Evolutionary conservation across 2,113 vertebrate species (phyloP).

Genomic region (Melanocharis versteri): DNA sequence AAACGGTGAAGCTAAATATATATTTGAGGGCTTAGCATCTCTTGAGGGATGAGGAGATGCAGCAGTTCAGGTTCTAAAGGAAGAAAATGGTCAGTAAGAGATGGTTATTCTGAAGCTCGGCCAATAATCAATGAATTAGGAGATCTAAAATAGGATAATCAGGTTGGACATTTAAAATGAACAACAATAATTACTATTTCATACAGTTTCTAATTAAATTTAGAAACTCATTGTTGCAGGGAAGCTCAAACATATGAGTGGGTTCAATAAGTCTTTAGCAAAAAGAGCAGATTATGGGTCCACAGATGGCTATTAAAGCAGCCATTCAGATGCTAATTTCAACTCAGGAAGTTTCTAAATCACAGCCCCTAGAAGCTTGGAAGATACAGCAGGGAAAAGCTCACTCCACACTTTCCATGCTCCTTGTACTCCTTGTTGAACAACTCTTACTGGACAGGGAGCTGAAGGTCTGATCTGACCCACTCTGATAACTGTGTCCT

Average conservation of each 20-base stretch:
- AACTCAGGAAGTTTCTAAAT: constrained; percentile 26
- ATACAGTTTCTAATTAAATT: constrained; percentile 33
- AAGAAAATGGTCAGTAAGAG: not conserved
- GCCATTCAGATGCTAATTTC: constrained; percentile 33
- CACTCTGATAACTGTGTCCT: not conserved
- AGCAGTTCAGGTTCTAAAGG: not conserved
- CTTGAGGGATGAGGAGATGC: not conserved
- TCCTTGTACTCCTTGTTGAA: not conserved
- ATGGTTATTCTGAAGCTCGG: not conserved
- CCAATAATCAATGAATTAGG: constrained; percentile 14
- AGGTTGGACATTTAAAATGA: constrained; percentile 11
- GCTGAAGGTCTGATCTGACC: not conserved
- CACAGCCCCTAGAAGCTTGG: not conserved
- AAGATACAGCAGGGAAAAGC: not conserved
- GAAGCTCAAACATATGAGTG: not conserved
- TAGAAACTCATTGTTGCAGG: not conserved
- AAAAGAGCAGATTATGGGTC: constrained; percentile 18
- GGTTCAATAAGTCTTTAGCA: not conserved
- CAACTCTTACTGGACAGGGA: not conserved
- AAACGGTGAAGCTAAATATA: not conserved
- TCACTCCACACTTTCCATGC: not conserved
- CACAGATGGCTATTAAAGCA: constrained; percentile 18
- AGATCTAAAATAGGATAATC: not conserved
- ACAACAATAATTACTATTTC: constrained; percentile 46
- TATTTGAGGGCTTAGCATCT: not conserved